These are phyloP conservation scores for Myoxocephalus aenaeus DNA, from an alignment of 2,797 vertebrate species.

Conservation along the genomic window DNA sequence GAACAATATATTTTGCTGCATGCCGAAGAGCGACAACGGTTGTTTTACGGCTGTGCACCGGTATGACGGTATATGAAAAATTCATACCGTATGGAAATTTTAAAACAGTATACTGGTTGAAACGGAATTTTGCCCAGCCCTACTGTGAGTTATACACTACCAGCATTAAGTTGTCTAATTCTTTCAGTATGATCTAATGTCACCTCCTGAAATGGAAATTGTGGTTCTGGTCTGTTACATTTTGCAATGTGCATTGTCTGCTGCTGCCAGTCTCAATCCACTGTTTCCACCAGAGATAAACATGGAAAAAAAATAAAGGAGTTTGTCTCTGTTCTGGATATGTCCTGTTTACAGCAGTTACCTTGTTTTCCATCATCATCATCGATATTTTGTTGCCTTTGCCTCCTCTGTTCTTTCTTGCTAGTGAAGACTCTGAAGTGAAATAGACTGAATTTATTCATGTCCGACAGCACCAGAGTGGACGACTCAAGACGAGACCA, in stretches of 20 bases:
- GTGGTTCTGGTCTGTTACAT: neutral
- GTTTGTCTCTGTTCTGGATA: slow-evolving; percentile 14
- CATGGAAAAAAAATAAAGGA: neutral
- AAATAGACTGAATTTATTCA: neutral
- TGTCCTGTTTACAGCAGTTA: neutral
- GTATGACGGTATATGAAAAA: no score
- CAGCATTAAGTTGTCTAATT: neutral
- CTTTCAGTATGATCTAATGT: neutral
- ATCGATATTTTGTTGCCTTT: slow-evolving; percentile 26
- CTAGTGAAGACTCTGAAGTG: slow-evolving; percentile 36
- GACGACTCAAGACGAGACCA: neutral
- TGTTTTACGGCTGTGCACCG: no score
- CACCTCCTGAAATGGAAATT: neutral
- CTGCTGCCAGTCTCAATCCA: neutral
- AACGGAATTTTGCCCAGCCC: no score
- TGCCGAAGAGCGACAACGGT: no score
- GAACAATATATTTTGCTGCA: no score
- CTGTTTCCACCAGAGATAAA: slow-evolving; percentile 6
- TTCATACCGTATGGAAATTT: no score
- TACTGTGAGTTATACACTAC: neutral
- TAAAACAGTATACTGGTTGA: no score
- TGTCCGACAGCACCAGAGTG: slow-evolving; percentile 2
- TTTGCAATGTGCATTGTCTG: neutral
- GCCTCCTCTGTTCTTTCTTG: slow-evolving; percentile 14
- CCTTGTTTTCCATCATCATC: slow-evolving; percentile 8